Evolutionary conservation across 2,113 vertebrate genomes (phyloP), one percentile per base, ranked within the genome.

Genomic region (Monopterus albus): DNA sequence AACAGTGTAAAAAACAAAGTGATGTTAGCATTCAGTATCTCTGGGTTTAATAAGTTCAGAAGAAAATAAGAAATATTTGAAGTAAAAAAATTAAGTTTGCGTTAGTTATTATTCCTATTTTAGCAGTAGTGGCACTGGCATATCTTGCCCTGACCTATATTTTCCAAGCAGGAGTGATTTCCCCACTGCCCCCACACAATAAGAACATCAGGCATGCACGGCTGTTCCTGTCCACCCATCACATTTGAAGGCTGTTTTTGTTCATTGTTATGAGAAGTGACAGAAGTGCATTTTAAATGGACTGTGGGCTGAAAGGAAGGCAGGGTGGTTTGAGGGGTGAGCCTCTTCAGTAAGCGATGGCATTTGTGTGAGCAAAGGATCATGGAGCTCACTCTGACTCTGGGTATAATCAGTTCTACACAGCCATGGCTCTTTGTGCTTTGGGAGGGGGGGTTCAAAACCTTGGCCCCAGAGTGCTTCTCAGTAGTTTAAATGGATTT

Each of bases 331-430:
- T 21, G 62, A 72, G 39, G 64, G 47, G 45, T 14, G 61, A 74
- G 53, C 5, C 50, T 35, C 55, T 75, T 65, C 69, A 64, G 63
- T 67, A 47, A 64, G 75, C 45, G 4, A 43, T 55, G 70, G 78
- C 72, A 72, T 82, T 81, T 88, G 72, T 85, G 81, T 60, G 71
- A 83, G 79, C 28, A 53, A 72, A 68, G 64, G 61, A 78, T 80
- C 75, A 35, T 68, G 53, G 62, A 35, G 56, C 76, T 74, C 33
- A 18, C 49, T 78, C 47, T 64, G 85, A 85, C 58, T 75, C 17
- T 47, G 67, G 47, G 59, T 64, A 35, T 83, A 87, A 89, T 87
- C 76, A 58, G 50, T 73, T 75, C 42, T 31, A 43, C 73, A 64
- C 81, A 69, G 68, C 45, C 20, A 59, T 7, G 52, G 62, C 36